Percentiles rank a stretch among this genome's conserved stretches.
phyloP scores from a whole-genome alignment of 2,888 invertebrate species.

The Patella pellucida region DNA sequence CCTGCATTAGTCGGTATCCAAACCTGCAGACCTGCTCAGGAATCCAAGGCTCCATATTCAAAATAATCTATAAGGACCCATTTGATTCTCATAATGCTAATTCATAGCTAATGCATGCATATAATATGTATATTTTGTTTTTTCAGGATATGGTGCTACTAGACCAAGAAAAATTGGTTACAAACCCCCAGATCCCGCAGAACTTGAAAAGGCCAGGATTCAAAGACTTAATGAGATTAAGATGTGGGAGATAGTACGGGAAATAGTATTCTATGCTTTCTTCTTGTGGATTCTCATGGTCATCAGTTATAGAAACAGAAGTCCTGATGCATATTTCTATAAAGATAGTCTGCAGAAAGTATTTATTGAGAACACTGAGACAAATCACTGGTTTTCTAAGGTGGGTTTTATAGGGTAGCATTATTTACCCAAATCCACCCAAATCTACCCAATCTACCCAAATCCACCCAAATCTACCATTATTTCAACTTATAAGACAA shows the following conservation, averaged over 20 bases:
- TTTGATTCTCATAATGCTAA: neutral
- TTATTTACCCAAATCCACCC: no score
- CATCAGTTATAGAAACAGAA: constrained; percentile 71
- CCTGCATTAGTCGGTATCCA: no score
- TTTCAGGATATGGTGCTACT: constrained; percentile 48
- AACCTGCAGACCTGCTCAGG: no score
- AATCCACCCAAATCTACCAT: no score
- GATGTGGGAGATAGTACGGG: constrained; percentile 72
- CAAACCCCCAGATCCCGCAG: constrained; percentile 67
- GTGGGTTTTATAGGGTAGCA: constrained; percentile 32
- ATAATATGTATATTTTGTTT: neutral
- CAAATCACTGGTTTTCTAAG: constrained; percentile 44
- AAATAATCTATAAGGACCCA: neutral
- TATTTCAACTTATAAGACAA: no score
- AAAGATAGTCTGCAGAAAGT: constrained; percentile 67
- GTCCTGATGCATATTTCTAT: constrained; percentile 69
- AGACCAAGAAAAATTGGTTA: constrained; percentile 60
- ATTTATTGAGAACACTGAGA: constrained; percentile 54
- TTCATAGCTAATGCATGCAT: neutral
- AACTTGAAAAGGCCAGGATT: constrained; percentile 66
- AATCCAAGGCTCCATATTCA: neutral
- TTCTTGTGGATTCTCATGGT: constrained; percentile 73
- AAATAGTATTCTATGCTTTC: constrained; percentile 71
- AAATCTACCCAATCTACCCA: no score
- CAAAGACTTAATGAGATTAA: constrained; percentile 71